Percentiles rank a stretch among this genome's conserved stretches.
These are phyloP conservation scores for Varanus salvator DNA, from an alignment of 2,113 vertebrate species.

Conservation along the genomic window DNA sequence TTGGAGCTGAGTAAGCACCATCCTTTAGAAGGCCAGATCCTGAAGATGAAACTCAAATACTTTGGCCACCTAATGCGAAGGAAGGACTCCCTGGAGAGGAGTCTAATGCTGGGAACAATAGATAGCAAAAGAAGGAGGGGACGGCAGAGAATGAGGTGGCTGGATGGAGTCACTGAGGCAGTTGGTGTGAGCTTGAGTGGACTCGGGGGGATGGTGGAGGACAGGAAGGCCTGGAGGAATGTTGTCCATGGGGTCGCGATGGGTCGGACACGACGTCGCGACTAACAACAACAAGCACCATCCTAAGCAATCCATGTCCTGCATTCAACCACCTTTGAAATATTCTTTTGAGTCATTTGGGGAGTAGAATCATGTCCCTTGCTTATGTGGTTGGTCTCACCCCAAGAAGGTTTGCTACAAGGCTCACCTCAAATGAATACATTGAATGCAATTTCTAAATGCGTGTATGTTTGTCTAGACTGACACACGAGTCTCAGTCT, in stretches of 20 bases:
- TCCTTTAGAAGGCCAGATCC: not conserved
- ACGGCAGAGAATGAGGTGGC: too few relatives aligned
- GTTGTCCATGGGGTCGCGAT: too few relatives aligned
- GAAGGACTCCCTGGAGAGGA: too few relatives aligned
- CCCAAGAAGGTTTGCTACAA: not conserved
- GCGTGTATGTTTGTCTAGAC: not conserved
- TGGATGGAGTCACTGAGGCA: too few relatives aligned
- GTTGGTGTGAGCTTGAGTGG: too few relatives aligned
- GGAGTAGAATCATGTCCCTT: not conserved
- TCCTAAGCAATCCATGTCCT: not conserved
- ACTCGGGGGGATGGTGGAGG: too few relatives aligned
- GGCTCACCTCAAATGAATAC: not conserved
- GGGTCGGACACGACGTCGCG: too few relatives aligned
- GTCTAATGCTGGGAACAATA: too few relatives aligned
- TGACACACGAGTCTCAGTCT: not conserved
- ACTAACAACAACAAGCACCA: not conserved
- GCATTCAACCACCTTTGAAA: slow-evolving; percentile 46
- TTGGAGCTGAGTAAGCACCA: not conserved
- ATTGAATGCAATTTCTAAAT: not conserved
- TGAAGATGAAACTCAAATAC: too few relatives aligned
- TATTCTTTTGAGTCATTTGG: slow-evolving; percentile 34
- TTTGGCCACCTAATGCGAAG: too few relatives aligned
- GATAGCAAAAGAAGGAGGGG: too few relatives aligned
- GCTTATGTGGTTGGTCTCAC: not conserved
- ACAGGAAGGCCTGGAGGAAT: too few relatives aligned